phyloP scores from a whole-genome alignment of 2,797 vertebrate genomes.

The Sebastes taczanowskii region DNA sequence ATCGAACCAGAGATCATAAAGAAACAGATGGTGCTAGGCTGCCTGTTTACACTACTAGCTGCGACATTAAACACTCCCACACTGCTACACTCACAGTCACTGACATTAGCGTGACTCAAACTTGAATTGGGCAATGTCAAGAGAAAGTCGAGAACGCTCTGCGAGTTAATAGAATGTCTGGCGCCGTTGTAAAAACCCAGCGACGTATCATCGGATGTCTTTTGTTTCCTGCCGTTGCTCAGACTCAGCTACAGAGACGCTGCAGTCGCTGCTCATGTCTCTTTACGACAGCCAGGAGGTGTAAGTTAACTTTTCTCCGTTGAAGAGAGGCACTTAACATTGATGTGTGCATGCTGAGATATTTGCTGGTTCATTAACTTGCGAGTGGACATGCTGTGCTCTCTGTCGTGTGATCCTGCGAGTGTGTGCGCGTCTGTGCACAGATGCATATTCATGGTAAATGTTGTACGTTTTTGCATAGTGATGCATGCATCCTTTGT shows the following conservation, averaged over 20 bases:
- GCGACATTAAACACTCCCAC: constrained; percentile 55
- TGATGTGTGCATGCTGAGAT: constrained; percentile 41
- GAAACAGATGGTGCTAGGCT: constrained; percentile 58
- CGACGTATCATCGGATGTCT: constrained; percentile 3
- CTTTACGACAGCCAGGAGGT: constrained; percentile 26
- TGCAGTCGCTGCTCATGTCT: not conserved
- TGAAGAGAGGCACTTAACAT: constrained; percentile 49
- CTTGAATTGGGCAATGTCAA: constrained; percentile 61
- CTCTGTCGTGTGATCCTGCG: not conserved
- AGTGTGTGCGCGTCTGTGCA: not conserved
- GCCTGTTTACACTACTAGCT: constrained; percentile 57
- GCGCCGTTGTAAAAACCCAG: constrained; percentile 20
- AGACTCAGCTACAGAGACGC: constrained; percentile 5
- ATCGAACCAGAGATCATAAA: constrained; percentile 58
- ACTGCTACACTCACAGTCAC: constrained; percentile 36
- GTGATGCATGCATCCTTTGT: not conserved
- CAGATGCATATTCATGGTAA: constrained; percentile 33
- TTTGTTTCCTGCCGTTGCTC: not conserved
- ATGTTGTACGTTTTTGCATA: constrained; percentile 2
- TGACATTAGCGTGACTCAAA: constrained; percentile 59
- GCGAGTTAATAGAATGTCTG: constrained; percentile 54
- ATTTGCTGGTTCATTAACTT: constrained; percentile 64
- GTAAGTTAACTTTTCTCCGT: constrained; percentile 47
- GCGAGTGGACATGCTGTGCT: constrained; percentile 48
- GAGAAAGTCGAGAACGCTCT: constrained; percentile 66